Evolutionary conservation across 2,888 invertebrate species (phyloP).

Genomic region (Mimachlamys varia): DNA sequence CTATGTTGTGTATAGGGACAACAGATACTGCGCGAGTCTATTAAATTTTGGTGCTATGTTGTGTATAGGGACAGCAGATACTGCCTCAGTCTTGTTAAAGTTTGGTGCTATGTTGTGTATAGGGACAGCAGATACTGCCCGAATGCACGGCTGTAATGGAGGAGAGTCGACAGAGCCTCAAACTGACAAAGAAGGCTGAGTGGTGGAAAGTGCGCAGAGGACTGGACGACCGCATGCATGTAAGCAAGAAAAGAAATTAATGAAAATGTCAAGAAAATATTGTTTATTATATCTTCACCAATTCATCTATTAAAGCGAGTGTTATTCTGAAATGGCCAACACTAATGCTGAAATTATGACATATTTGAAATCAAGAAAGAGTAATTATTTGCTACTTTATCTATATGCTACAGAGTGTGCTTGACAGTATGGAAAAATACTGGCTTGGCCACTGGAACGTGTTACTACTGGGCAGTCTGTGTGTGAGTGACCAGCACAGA

Average conservation of each 20-base stretch:
- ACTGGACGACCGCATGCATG: conserved; percentile 69
- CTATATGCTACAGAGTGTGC: conserved; percentile 58
- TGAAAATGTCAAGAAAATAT: too few species aligned
- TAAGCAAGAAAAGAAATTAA: conserved; percentile 43
- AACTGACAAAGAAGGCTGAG: conserved; percentile 64
- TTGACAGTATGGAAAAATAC: conserved; percentile 67
- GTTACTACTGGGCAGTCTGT: conserved; percentile 56
- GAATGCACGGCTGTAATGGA: conserved; percentile 66
- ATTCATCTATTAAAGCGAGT: too few species aligned
- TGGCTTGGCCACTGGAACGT: conserved; percentile 70
- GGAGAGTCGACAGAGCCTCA: conserved; percentile 61
- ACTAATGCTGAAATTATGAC: too few species aligned
- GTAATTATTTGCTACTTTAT: too few species aligned
- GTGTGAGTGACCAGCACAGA: conserved; percentile 17
- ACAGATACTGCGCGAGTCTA: conserved; percentile 63
- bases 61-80: conserved; percentile 65
- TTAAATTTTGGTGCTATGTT: too few species aligned
- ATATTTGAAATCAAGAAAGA: too few species aligned
- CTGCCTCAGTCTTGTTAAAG: conserved; percentile 47
- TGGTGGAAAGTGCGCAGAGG: conserved; percentile 71
- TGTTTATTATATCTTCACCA: too few species aligned
- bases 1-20: conserved; percentile 60
- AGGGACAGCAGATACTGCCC: conserved; percentile 67
- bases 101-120: background rate
- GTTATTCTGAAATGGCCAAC: too few species aligned